Evolutionary conservation across 2,113 vertebrate species (phyloP).

Genomic region (Xiphorhynchus elegans): DNA sequence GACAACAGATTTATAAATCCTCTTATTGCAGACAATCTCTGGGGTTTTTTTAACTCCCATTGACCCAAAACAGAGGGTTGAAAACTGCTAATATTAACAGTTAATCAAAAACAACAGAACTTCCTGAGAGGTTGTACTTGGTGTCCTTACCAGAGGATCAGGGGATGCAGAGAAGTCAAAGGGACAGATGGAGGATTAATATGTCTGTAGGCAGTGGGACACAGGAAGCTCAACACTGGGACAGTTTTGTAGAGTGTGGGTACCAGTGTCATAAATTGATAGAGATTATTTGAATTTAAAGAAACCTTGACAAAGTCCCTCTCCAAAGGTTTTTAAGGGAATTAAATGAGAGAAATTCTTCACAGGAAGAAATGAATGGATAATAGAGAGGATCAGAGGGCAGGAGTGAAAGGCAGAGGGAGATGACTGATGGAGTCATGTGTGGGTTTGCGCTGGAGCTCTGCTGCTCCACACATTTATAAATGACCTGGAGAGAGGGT

Average conservation of each 20-base stretch:
- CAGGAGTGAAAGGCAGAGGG: not conserved
- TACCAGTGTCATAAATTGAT: not conserved
- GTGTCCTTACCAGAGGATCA: not conserved
- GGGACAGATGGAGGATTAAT: not conserved
- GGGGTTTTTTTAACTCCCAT: too few relatives aligned
- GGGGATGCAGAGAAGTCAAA: not conserved
- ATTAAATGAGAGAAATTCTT: not conserved
- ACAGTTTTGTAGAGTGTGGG: not conserved
- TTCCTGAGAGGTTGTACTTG: not conserved
- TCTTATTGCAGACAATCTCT: not conserved
- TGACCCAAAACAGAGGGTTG: not conserved
- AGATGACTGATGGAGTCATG: not conserved
- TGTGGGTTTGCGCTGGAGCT: not conserved
- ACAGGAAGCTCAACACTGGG: not conserved
- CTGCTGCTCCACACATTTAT: not conserved
- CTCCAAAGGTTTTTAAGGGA: not conserved
- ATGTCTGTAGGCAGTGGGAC: not conserved
- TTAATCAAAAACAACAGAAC: not conserved
- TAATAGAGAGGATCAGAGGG: not conserved
- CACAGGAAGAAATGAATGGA: not conserved
- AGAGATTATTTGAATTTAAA: not conserved
- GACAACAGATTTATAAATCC: not conserved
- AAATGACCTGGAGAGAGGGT: not conserved
- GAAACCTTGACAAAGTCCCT: not conserved
- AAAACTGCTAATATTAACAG: not conserved